Conservation (phyloP, 2,113 vertebrate genomes). For the Oncorhynchus clarkii region DNA sequence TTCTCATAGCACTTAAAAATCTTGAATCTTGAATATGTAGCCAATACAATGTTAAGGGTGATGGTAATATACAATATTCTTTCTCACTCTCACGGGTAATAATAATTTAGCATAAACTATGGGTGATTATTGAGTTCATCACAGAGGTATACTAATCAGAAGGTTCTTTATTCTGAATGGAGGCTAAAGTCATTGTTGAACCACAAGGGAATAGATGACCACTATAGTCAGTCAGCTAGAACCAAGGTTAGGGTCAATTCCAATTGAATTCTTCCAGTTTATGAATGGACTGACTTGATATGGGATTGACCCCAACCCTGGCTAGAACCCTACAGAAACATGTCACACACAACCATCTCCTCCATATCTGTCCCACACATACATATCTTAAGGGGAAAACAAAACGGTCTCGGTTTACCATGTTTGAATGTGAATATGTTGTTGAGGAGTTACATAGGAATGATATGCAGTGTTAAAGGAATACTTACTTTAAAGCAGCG, state of each 20-base stretch:
- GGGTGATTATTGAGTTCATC: neutral
- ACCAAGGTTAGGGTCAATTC: no score
- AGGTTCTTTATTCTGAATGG: neutral
- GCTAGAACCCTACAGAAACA: slow-evolving; percentile 8
- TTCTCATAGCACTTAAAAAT: slow-evolving; percentile 36
- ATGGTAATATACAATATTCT: neutral
- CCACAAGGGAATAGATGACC: slow-evolving; percentile 21
- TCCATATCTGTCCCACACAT: slow-evolving; percentile 38
- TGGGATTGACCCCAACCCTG: slow-evolving; percentile 6
- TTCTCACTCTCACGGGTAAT: neutral
- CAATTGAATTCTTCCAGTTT: no score
- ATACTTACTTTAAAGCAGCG: slow-evolving; percentile 14
- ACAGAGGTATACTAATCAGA: neutral
- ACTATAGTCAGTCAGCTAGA: slow-evolving; percentile 11
- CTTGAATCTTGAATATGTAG: slow-evolving; percentile 9
- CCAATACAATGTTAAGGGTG: neutral
- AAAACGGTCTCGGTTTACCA: slow-evolving; percentile 31
- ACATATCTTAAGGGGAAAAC: slow-evolving; percentile 62
- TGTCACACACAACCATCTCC: slow-evolving; percentile 10
- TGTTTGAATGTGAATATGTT: slow-evolving; percentile 60
- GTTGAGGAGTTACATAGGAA: slow-evolving; percentile 42
- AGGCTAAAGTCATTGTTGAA: neutral
- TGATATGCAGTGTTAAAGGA: slow-evolving; percentile 62
- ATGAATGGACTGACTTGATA: no score
- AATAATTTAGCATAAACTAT: neutral